Conservation (phyloP, 2,797 vertebrate genomes). For the Spondyliosoma cantharus region DNA sequence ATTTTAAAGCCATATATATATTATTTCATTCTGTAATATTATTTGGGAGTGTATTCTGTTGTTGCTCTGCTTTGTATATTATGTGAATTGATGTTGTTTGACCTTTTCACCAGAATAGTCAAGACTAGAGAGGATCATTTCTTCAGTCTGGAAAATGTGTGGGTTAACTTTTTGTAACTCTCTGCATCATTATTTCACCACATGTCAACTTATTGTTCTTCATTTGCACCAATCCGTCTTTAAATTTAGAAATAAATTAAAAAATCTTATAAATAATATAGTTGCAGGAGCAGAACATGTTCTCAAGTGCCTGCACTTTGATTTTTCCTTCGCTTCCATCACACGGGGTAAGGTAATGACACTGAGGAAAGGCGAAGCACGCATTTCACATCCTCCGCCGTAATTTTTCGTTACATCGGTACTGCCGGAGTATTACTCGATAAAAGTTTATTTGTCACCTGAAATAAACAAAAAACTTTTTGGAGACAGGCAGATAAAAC, state of each 20-base stretch:
- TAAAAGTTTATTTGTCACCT: slow-evolving; percentile 73
- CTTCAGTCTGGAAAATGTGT: slow-evolving; percentile 14
- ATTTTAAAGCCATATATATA: no score
- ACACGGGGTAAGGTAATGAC: slow-evolving; percentile 40
- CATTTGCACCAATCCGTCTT: slow-evolving; percentile 25
- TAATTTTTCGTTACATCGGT: slow-evolving; percentile 28
- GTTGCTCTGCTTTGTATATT: no score
- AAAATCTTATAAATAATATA: slow-evolving; percentile 14
- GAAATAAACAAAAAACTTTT: slow-evolving; percentile 73
- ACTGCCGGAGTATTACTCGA: slow-evolving; percentile 28
- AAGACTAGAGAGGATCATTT: slow-evolving; percentile 25
- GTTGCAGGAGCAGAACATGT: slow-evolving; percentile 18
- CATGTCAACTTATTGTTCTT: slow-evolving; percentile 20
- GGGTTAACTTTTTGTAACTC: slow-evolving; percentile 11
- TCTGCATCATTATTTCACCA: slow-evolving; percentile 22
- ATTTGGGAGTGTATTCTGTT: no score
- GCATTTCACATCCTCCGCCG: slow-evolving; percentile 46
- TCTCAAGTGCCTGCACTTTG: slow-evolving; percentile 18
- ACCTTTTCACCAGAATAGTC: slow-evolving; percentile 36
- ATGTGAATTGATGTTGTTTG: no score
- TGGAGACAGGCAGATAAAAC: slow-evolving; percentile 69
- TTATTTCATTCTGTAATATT: no score
- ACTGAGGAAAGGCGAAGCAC: slow-evolving; percentile 12
- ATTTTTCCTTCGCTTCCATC: slow-evolving; percentile 41
- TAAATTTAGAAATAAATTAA: slow-evolving; percentile 20